A percentile compares a stretch with the other conserved stretches of the same genome.
phyloP scores from a whole-genome alignment of 92 coral and sea anemone species.

The Palythoa grandiflora region DNA sequence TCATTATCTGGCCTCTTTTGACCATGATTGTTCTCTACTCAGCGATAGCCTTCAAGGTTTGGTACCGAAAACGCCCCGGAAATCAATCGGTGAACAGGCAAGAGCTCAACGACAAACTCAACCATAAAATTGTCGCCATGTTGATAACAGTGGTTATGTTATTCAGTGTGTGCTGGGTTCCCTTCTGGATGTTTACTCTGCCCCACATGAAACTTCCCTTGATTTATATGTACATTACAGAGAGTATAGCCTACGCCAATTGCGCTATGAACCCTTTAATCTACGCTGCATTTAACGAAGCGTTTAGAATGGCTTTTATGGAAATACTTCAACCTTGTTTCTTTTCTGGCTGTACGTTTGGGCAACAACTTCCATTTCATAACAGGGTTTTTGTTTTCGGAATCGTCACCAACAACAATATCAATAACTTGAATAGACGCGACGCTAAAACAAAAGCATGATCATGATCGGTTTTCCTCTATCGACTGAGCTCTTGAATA shows the following conservation, averaged over 20 bases:
- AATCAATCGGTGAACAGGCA: conserved; percentile 7
- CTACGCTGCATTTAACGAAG: conserved; percentile 20
- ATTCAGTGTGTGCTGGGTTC: conserved; percentile 30
- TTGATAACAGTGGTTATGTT: conserved; percentile 25
- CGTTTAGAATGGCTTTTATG: conserved; percentile 37
- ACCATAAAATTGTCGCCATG: conserved; percentile 11
- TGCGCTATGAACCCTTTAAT: conserved; percentile 29
- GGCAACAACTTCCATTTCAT: neutral
- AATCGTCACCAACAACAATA: neutral
- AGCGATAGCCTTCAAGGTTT: conserved; percentile 19
- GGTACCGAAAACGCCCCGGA: conserved; percentile 24
- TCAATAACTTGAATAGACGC: neutral
- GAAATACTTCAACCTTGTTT: conserved; percentile 18
- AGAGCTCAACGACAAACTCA: conserved; percentile 37
- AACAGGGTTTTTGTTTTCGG: conserved; percentile 22
- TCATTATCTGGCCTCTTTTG: conserved; percentile 16
- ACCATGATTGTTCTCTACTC: conserved; percentile 27
- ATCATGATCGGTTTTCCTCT: neutral
- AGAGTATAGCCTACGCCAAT: conserved; percentile 28
- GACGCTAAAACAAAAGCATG: neutral
- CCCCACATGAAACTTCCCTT: neutral
- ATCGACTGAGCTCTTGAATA: neutral
- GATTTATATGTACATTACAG: neutral
- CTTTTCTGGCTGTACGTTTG: neutral
- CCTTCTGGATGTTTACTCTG: conserved; percentile 30